These are phyloP conservation scores for Knipowitschia caucasica DNA, from an alignment of 2,797 vertebrate genomes.

Conservation along the genomic window DNA sequence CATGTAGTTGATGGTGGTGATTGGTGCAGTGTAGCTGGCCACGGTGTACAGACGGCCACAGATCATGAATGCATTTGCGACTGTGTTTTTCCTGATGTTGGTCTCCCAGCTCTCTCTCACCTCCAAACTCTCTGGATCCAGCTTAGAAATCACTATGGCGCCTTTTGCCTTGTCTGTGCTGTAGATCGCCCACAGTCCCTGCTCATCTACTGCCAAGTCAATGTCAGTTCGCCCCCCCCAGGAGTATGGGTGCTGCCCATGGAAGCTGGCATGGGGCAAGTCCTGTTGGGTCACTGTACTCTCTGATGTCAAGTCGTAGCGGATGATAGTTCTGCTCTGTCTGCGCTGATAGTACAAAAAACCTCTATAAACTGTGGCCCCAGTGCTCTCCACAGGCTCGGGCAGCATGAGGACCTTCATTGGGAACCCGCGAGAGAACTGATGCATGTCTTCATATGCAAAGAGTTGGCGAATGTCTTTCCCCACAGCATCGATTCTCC, in stretches of 20 bases:
- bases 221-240: conserved; percentile 96
- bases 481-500: conserved; percentile 86
- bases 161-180: conserved; percentile 86
- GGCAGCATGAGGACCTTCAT: conserved; percentile 86
- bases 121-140: conserved; percentile 82
- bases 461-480: conserved; percentile 86
- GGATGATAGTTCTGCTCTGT: conserved; percentile 77
- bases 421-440: conserved; percentile 83
- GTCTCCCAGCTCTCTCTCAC: conserved; percentile 85
- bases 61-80: conserved; percentile 89
- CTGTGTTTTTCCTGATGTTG: conserved; percentile 85
- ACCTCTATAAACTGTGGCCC: conserved; percentile 79
- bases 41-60: conserved; percentile 88
- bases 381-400: conserved; percentile 85
- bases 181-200: conserved; percentile 89
- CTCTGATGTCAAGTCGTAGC: conserved; percentile 81
- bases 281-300: conserved; percentile 74
- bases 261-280: conserved; percentile 82
- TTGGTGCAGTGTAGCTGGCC: conserved; percentile 81
- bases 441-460: conserved; percentile 79
- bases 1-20: conserved; percentile 83
- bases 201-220: conserved; percentile 86
- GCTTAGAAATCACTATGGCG: conserved; percentile 83
- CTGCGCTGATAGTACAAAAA: conserved; percentile 87
- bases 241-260: conserved; percentile 87